phyloP scores from a whole-genome alignment of 2,888 invertebrate genomes.

The Aelia acuminata region DNA sequence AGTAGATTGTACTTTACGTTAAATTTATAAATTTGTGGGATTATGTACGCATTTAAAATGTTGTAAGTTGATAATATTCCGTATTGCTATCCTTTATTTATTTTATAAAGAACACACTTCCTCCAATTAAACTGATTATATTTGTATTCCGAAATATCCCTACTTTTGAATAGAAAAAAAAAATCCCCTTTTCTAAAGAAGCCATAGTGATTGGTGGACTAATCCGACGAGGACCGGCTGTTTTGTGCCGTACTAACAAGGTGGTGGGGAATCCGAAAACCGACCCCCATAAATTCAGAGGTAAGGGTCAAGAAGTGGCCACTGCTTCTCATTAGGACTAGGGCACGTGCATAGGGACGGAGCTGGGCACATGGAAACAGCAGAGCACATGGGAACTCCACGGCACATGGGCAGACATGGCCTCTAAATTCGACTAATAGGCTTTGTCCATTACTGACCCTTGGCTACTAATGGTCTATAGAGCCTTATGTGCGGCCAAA shows the following conservation, averaged over 20 bases:
- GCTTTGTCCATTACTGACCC: constrained; percentile 47
- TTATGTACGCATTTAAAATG: too few species aligned
- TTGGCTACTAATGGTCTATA: constrained; percentile 35
- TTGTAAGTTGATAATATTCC: too few species aligned
- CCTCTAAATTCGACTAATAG: constrained; percentile 41
- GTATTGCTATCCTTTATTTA: too few species aligned
- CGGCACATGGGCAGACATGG: neutral
- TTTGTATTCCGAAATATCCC: neutral
- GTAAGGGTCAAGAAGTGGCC: constrained; percentile 48
- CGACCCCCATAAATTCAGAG: constrained; percentile 45
- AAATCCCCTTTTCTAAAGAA: constrained; percentile 22
- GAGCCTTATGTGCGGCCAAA: neutral
- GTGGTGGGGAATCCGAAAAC: constrained; percentile 47
- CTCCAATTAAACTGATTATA: neutral
- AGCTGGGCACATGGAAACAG: neutral
- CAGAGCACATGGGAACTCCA: neutral
- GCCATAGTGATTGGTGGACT: constrained; percentile 20
- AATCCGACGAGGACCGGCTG: constrained; percentile 38
- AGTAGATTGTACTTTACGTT: too few species aligned
- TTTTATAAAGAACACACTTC: too few species aligned
- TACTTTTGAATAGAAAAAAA: neutral
- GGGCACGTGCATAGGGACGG: constrained; percentile 2
- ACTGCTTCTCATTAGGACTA: constrained; percentile 43
- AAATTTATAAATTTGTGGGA: too few species aligned
- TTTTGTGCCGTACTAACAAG: constrained; percentile 28